These are phyloP conservation scores for Psix sp. DNA, from an alignment of 1,140 invertebrate species.

Conservation along the genomic window DNA sequence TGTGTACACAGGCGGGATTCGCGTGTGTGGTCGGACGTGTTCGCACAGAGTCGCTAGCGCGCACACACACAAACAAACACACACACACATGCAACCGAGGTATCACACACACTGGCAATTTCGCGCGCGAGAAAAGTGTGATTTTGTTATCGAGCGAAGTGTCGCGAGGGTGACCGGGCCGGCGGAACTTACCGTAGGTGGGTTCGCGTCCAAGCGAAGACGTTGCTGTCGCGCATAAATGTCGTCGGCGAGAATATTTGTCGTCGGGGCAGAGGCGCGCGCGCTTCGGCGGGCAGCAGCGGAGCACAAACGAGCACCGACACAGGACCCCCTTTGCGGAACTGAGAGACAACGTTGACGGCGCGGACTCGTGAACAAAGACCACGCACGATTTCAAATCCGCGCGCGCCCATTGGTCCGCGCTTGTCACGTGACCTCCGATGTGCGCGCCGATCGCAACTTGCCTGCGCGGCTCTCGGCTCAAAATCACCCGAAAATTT, in stretches of 20 bases:
- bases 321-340: constrained; percentile 75
- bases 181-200: constrained; percentile 15
- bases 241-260: constrained; percentile 7
- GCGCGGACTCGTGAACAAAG: constrained; percentile 74
- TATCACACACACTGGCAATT: too few species aligned
- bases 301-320: constrained; percentile 73
- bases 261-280: constrained; percentile 19
- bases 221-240: constrained; percentile 41
- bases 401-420: constrained; percentile 63
- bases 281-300: constrained; percentile 56
- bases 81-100: neutral
- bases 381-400: constrained; percentile 77
- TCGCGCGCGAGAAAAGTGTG: too few species aligned
- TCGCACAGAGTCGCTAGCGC: neutral
- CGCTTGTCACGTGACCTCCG: constrained; percentile 65
- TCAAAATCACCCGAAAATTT: too few species aligned
- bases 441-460: neutral
- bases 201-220: constrained; percentile 44
- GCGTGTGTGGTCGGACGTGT: too few species aligned
- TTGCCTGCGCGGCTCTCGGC: too few species aligned
- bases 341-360: constrained; percentile 74
- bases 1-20: too few species aligned
- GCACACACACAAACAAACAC: neutral
- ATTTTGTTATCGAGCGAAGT: too few species aligned
- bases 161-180: neutral